A percentile compares a stretch with the other conserved stretches of the same genome.
These are phyloP conservation scores for Arvicanthis niloticus DNA, from an alignment of 2,113 vertebrate genomes.

Conservation along the genomic window DNA sequence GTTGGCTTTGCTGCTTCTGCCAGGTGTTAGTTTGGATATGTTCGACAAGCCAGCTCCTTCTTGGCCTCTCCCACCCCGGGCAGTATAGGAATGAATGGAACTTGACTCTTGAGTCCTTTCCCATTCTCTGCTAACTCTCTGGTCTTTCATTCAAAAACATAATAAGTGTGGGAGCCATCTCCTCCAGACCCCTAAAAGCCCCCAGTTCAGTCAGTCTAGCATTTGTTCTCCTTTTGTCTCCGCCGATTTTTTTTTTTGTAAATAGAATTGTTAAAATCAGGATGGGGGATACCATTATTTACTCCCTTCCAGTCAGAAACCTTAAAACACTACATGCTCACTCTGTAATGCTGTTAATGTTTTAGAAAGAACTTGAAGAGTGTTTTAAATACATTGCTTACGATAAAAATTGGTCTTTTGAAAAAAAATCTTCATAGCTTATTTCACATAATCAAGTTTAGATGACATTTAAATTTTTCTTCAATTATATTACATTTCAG, in stretches of 20 bases:
- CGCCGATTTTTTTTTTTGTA: not conserved
- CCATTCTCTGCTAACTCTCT: not conserved
- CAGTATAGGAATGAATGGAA: not conserved
- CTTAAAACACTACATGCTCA: not conserved
- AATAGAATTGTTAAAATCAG: slow-evolving; percentile 38
- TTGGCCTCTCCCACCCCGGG: not conserved
- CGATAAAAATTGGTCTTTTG: slow-evolving; percentile 6
- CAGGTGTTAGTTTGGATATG: not conserved
- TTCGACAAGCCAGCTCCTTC: not conserved
- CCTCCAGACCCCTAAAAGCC: not conserved
- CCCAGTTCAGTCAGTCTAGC: not conserved
- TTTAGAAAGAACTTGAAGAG: not conserved
- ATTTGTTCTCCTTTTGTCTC: not conserved
- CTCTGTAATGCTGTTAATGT: not conserved
- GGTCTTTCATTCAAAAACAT: not conserved
- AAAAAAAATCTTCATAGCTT: not conserved
- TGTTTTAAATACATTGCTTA: slow-evolving; percentile 13
- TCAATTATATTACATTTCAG: not conserved
- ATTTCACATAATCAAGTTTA: slow-evolving; percentile 5
- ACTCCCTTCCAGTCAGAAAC: not conserved
- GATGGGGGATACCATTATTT: not conserved
- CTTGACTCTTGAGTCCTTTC: not conserved
- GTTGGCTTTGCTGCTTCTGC: not conserved
- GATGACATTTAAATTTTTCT: not conserved
- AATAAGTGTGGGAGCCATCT: not conserved